phyloP scores from a whole-genome alignment of 2,888 invertebrate species.

The Heliconius sara region DNA sequence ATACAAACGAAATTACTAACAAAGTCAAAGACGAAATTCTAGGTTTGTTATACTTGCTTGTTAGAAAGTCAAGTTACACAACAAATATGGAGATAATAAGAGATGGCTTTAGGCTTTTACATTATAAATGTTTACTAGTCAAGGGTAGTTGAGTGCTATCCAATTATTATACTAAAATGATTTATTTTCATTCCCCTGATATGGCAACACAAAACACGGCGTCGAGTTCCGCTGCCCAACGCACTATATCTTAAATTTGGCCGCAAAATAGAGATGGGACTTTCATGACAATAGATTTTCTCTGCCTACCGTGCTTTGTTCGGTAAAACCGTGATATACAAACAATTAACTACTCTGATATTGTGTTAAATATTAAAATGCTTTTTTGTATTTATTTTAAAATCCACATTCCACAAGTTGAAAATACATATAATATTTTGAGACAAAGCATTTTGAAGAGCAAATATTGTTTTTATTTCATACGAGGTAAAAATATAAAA shows the following conservation, averaged over 20 bases:
- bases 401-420: background rate
- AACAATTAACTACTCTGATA: too few relatives aligned
- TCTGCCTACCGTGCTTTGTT: too few relatives aligned
- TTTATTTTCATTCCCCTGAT: too few relatives aligned
- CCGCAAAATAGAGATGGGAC: too few relatives aligned
- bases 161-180: background rate
- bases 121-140: background rate
- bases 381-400: background rate
- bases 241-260: too few relatives aligned
- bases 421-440: constrained; percentile 5
- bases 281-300: too few relatives aligned
- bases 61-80: constrained; percentile 9
- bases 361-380: too few relatives aligned
- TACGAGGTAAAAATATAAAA: background rate
- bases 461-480: background rate
- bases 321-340: too few relatives aligned
- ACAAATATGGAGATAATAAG: background rate
- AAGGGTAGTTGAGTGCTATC: background rate
- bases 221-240: too few relatives aligned
- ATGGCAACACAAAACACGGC: too few relatives aligned
- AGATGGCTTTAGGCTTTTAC: background rate
- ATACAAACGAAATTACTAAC: constrained; percentile 15
- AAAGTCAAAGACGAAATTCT: constrained; percentile 14
- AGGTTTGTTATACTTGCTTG: background rate
- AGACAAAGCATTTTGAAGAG: constrained; percentile 5